These are phyloP conservation scores for Anarrhichthys ocellatus DNA, from an alignment of 2,113 vertebrate genomes.

Conservation along the genomic window DNA sequence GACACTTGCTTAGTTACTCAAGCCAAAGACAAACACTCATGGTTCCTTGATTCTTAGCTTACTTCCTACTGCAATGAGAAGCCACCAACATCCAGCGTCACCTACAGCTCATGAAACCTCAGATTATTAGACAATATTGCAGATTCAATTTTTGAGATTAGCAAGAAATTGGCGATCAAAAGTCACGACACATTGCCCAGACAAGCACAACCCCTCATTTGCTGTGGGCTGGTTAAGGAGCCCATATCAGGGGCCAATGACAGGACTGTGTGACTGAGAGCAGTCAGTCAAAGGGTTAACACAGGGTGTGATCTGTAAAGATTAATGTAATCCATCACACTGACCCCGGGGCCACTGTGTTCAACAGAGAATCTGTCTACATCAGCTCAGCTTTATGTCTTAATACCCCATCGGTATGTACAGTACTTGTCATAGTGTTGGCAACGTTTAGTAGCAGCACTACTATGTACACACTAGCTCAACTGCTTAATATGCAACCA, in stretches of 20 bases:
- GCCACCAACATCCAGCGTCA: not conserved
- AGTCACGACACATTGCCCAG: not conserved
- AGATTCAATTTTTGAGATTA: not conserved
- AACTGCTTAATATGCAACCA: not conserved
- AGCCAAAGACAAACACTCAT: not conserved
- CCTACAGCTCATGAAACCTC: not conserved
- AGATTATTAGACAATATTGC: not conserved
- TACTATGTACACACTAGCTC: not conserved
- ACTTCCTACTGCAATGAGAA: not conserved
- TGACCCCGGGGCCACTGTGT: conserved; percentile 26
- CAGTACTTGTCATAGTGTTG: not conserved
- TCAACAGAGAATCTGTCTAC: conserved; percentile 27
- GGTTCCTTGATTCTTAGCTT: not conserved
- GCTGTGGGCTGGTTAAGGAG: conserved; percentile 19
- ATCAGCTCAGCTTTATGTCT: conserved; percentile 5
- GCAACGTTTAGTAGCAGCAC: not conserved
- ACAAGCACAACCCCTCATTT: no score
- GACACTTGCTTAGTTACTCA: not conserved
- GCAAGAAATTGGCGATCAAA: not conserved
- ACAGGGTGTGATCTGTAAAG: conserved; percentile 35
- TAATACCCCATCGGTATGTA: not conserved
- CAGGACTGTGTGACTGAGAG: conserved; percentile 23
- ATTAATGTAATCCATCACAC: conserved; percentile 31
- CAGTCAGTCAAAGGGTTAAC: conserved; percentile 45
- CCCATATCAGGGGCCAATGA: conserved; percentile 25